phyloP scores from a whole-genome alignment of 2,888 invertebrate genomes.

The Acholoe squamosa region DNA sequence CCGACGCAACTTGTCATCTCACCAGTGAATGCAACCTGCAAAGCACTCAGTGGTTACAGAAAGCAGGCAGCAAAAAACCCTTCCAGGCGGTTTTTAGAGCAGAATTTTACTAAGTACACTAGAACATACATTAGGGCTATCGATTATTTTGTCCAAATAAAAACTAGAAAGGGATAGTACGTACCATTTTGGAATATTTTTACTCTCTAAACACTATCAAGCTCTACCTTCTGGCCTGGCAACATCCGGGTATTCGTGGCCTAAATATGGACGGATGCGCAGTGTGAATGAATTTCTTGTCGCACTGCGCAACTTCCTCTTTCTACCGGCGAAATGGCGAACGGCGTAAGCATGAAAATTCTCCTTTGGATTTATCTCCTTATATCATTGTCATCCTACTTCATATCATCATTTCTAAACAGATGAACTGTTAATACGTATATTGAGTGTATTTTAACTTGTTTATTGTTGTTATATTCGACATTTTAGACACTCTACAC shows the following conservation, averaged over 20 bases:
- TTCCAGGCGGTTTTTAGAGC: background rate
- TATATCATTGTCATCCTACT: background rate
- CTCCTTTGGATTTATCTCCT: background rate
- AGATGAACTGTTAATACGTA: background rate
- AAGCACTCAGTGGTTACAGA: conserved; percentile 54
- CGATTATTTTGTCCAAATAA: background rate
- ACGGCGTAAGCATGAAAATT: conserved; percentile 84
- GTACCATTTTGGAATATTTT: conserved; percentile 63
- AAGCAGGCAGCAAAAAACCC: conserved; percentile 12
- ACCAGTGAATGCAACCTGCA: conserved; percentile 56
- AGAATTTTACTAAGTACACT: background rate
- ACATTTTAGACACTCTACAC: conserved; percentile 95
- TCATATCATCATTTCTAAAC: background rate
- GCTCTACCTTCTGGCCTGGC: conserved; percentile 61
- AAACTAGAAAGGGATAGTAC: conserved; percentile 7
- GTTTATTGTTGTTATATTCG: conserved; percentile 54
- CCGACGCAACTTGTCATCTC: conserved; percentile 60
- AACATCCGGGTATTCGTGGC: conserved; percentile 68
- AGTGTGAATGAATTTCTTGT: conserved; percentile 33
- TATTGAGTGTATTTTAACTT: background rate
- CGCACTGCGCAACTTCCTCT: conserved; percentile 76
- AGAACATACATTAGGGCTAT: background rate
- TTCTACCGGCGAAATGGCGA: conserved; percentile 84
- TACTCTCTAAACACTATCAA: conserved; percentile 17
- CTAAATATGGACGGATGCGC: conserved; percentile 68